Conservation (phyloP, 2,888 invertebrate genomes). For the Drosophila mercatorum region DNA sequence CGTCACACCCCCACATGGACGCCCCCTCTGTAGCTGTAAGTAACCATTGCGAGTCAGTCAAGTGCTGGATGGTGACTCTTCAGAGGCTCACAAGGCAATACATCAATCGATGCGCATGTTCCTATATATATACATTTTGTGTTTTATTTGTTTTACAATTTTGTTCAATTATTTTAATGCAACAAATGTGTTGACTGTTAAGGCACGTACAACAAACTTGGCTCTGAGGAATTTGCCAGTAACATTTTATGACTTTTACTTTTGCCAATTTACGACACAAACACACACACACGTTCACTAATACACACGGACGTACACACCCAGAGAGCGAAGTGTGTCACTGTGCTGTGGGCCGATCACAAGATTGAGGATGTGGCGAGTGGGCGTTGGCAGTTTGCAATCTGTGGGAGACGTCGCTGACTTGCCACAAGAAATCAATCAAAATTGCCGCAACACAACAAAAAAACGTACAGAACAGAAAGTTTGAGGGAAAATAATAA, state of each 20-base stretch:
- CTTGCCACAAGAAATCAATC: slow-evolving; percentile 78
- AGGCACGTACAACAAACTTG: slow-evolving; percentile 43
- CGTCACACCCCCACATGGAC: slow-evolving; percentile 7
- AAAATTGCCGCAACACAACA: slow-evolving; percentile 68
- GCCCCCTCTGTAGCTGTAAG: slow-evolving; percentile 2
- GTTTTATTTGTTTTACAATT: slow-evolving; percentile 71
- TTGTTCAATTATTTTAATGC: slow-evolving; percentile 77
- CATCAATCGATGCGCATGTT: slow-evolving; percentile 46
- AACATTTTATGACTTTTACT: slow-evolving; percentile 69
- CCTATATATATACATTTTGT: slow-evolving; percentile 6
- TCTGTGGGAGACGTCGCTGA: slow-evolving; percentile 60
- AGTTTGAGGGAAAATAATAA: slow-evolving; percentile 16
- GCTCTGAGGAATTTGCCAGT: slow-evolving; percentile 45
- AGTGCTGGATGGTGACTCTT: slow-evolving; percentile 19
- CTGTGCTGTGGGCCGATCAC: slow-evolving; percentile 21
- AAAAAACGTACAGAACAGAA: slow-evolving; percentile 4
- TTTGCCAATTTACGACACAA: slow-evolving; percentile 65
- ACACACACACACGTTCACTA: slow-evolving; percentile 6
- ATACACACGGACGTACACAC: not conserved
- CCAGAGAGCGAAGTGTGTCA: slow-evolving; percentile 59
- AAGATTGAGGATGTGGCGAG: slow-evolving; percentile 6
- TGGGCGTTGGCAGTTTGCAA: slow-evolving; percentile 19
- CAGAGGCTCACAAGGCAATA: slow-evolving; percentile 35
- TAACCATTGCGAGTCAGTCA: slow-evolving; percentile 50
- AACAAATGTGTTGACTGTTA: slow-evolving; percentile 69